phyloP scores from a whole-genome alignment of 2,113 vertebrate genomes.

The Conger conger region DNA sequence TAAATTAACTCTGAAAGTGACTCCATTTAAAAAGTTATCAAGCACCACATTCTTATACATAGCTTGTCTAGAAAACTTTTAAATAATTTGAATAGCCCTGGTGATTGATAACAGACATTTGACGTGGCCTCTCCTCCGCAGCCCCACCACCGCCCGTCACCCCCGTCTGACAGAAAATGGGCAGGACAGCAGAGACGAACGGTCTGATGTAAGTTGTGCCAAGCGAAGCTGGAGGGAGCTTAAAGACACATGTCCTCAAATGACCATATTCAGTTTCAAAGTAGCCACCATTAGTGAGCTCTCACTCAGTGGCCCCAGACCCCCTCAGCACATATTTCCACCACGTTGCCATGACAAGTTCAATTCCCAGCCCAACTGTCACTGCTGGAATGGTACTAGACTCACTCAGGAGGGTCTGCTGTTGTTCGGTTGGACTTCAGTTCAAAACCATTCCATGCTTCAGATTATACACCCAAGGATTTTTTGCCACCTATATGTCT shows the following conservation, averaged over 20 bases:
- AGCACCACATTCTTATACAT: conserved; percentile 33
- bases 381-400: conserved; percentile 68
- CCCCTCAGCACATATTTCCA: conserved; percentile 61
- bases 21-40: conserved; percentile 50
- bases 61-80: conserved; percentile 68
- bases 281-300: conserved; percentile 65
- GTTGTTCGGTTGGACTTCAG: conserved; percentile 59
- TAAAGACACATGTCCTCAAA: conserved; percentile 71
- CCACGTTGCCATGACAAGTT: conserved; percentile 58
- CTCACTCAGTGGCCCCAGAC: conserved; percentile 62
- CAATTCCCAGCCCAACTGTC: conserved; percentile 81
- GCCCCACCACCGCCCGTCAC: too few species aligned
- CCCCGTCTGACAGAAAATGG: conserved; percentile 55
- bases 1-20: background rate
- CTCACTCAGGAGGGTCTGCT: conserved; percentile 43
- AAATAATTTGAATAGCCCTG: conserved; percentile 62
- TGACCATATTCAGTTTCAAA: conserved; percentile 64
- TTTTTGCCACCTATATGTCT: conserved; percentile 54
- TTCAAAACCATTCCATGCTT: conserved; percentile 60
- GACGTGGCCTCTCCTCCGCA: conserved; percentile 43
- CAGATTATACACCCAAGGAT: conserved; percentile 48
- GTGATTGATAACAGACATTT: conserved; percentile 61
- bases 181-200: conserved; percentile 71
- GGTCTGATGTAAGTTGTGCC: conserved; percentile 66
- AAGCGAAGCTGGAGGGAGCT: conserved; percentile 72